These are phyloP conservation scores for Hymenopus coronatus DNA, from an alignment of 2,888 invertebrate genomes.

Conservation along the genomic window DNA sequence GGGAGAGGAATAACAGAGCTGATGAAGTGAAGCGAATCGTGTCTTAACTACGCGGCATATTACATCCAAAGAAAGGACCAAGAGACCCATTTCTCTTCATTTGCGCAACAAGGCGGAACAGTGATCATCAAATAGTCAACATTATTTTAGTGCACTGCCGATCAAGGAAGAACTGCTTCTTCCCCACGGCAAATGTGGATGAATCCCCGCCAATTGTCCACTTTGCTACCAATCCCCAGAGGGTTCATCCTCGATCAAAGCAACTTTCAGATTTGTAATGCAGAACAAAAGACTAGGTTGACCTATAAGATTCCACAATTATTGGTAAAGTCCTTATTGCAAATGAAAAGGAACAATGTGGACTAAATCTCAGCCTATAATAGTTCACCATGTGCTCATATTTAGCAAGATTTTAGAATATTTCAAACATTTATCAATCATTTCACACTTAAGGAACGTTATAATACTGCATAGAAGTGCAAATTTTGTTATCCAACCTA, in stretches of 20 bases:
- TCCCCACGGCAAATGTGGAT: not conserved
- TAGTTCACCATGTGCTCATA: too few relatives aligned
- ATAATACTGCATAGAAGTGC: too few relatives aligned
- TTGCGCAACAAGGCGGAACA: conserved; percentile 7
- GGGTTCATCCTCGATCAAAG: not conserved
- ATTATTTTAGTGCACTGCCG: conserved; percentile 4
- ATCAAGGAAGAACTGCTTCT: not conserved
- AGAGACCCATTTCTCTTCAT: conserved; percentile 8
- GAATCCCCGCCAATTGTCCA: conserved; percentile 28
- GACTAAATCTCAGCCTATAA: too few relatives aligned
- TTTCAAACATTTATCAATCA: too few relatives aligned
- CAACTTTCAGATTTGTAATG: not conserved
- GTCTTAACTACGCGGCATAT: not conserved
- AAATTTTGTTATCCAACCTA: too few relatives aligned
- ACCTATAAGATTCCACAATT: not conserved
- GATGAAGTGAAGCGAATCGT: not conserved
- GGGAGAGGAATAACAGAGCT: not conserved
- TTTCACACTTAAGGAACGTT: too few relatives aligned
- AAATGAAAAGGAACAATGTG: too few relatives aligned
- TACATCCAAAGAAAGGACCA: not conserved
- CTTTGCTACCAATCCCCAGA: conserved; percentile 26
- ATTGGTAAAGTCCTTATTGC: too few relatives aligned
- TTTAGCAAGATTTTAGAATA: too few relatives aligned
- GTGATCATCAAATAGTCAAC: conserved; percentile 13
- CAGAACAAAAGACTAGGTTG: not conserved